Conservation (phyloP, 92 coral and sea anemone genomes). For the Muricea muricata region DNA sequence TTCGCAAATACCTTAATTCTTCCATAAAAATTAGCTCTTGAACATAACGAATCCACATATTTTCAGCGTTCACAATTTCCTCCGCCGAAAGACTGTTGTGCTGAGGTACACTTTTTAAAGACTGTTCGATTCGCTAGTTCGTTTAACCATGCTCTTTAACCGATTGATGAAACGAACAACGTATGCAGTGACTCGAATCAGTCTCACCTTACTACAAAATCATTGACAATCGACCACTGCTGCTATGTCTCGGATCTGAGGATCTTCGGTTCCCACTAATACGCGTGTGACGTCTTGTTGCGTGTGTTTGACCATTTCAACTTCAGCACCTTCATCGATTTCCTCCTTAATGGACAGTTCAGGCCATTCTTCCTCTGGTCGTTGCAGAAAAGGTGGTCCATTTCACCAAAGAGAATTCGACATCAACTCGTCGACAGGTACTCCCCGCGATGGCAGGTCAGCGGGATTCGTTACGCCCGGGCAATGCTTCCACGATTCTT, state of each 20-base stretch:
- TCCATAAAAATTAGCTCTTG: too few species aligned
- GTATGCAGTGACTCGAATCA: constrained; percentile 64
- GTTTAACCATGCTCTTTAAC: constrained; percentile 36
- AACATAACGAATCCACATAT: constrained; percentile 48
- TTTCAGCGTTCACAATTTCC: constrained; percentile 55
- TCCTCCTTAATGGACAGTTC: not conserved
- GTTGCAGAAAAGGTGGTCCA: constrained; percentile 4
- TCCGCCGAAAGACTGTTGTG: constrained; percentile 28
- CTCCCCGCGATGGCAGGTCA: constrained; percentile 18
- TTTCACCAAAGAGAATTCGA: constrained; percentile 19
- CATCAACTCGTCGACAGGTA: constrained; percentile 5
- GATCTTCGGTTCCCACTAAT: not conserved
- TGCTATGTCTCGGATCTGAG: constrained; percentile 3
- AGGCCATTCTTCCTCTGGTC: constrained; percentile 30
- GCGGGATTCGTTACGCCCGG: constrained; percentile 14
- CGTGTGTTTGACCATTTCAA: constrained; percentile 46
- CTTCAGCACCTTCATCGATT: not conserved
- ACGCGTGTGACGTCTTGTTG: constrained; percentile 20
- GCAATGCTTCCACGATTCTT: constrained; percentile 23
- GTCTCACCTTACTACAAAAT: constrained; percentile 48
- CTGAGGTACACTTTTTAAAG: too few species aligned
- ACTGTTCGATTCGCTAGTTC: constrained; percentile 12
- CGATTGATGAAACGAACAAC: constrained; percentile 43
- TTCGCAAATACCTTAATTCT: constrained; percentile 51
- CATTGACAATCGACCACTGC: constrained; percentile 53